These are phyloP conservation scores for Nesogale talazaci DNA, from an alignment of 2,113 vertebrate species.

Conservation along the genomic window DNA sequence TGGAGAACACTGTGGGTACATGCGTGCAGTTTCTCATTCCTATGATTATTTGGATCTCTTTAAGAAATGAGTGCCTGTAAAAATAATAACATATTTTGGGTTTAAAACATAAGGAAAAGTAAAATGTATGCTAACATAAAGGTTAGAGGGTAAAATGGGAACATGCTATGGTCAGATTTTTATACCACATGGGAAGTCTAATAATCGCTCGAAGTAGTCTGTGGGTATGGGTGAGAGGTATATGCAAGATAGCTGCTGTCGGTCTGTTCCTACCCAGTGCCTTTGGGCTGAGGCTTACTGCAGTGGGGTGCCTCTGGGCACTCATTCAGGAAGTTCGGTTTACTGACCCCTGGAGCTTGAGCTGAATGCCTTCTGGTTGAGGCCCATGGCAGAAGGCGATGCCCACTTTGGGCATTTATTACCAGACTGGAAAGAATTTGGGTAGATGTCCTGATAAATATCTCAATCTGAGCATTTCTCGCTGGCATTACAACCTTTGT, in stretches of 20 bases:
- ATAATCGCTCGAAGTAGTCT: not conserved
- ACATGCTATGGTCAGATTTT: not conserved
- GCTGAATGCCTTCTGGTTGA: too few species aligned
- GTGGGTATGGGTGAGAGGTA: not conserved
- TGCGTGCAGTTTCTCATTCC: not conserved
- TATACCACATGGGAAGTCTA: not conserved
- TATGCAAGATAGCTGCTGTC: not conserved
- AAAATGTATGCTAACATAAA: not conserved
- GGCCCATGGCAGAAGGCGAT: too few species aligned
- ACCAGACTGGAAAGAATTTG: too few species aligned
- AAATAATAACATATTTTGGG: not conserved
- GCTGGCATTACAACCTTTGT: too few species aligned
- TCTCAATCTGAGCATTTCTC: too few species aligned
- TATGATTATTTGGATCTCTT: conserved; percentile 22
- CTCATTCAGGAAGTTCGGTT: too few species aligned
- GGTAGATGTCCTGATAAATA: too few species aligned
- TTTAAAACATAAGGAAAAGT: not conserved
- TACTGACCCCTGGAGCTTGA: too few species aligned
- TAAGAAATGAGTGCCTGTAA: not conserved
- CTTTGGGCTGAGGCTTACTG: not conserved
- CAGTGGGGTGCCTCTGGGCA: too few species aligned
- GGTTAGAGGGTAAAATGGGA: not conserved
- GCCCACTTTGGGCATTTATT: too few species aligned
- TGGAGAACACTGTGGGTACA: not conserved
- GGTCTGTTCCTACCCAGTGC: not conserved